Evolutionary conservation across 2,797 vertebrate species (phyloP).

Genomic region (Podarcis lilfordi): DNA sequence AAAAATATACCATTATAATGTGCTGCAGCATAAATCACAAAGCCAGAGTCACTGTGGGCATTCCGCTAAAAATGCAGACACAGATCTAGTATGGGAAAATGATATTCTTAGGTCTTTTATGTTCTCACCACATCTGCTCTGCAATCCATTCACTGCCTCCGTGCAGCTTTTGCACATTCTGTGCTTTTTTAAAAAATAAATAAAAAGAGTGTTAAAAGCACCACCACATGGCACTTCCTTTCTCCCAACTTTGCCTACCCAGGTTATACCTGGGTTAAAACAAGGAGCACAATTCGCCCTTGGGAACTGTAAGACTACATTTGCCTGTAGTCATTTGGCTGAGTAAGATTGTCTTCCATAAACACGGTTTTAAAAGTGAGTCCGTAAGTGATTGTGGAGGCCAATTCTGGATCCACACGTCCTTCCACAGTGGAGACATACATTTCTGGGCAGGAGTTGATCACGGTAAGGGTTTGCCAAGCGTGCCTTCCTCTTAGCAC

Average conservation of each 20-base stretch:
- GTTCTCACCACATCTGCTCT: constrained; percentile 7
- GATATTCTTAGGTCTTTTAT: constrained; percentile 19
- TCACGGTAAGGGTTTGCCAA: too few relatives aligned
- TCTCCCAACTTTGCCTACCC: background rate
- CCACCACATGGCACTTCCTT: background rate
- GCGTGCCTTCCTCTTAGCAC: too few relatives aligned
- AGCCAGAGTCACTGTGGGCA: constrained; percentile 16
- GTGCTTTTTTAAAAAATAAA: background rate
- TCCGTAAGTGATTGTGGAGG: too few relatives aligned
- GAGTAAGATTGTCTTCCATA: too few relatives aligned
- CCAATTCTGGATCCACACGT: too few relatives aligned
- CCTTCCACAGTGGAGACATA: too few relatives aligned
- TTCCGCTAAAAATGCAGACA: constrained; percentile 14
- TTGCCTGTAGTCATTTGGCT: background rate
- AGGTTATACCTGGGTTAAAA: background rate
- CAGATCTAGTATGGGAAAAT: constrained; percentile 27
- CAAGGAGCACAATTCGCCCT: background rate
- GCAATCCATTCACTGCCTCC: background rate
- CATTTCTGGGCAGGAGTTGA: rapidly evolving
- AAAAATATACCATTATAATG: constrained; percentile 27
- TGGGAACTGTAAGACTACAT: background rate
- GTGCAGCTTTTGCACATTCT: constrained; percentile 1
- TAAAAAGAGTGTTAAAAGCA: background rate
- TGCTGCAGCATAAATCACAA: constrained; percentile 36
- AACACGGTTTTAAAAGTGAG: too few relatives aligned